A percentile compares a stretch with the other conserved stretches of the same genome.
Conservation (phyloP, 2,113 vertebrate species). For the Sakesphorus luctuosus region DNA sequence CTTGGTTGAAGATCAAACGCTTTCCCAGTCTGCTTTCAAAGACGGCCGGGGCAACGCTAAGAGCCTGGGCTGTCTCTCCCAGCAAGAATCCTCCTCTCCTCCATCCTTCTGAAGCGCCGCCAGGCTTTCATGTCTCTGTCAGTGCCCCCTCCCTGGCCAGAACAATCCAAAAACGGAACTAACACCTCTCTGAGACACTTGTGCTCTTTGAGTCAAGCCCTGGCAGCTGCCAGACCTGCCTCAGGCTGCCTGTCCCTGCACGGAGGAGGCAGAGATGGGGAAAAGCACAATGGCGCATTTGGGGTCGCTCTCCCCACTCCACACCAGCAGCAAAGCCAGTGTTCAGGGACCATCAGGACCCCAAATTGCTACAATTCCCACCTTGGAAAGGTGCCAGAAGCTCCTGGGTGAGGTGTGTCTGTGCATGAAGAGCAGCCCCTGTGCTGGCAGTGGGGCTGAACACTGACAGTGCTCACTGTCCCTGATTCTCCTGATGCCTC, state of each 20-base stretch:
- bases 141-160: neutral
- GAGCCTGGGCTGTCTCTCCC: slow-evolving; percentile 20
- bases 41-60: neutral
- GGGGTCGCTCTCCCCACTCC: accelerated
- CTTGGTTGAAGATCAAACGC: neutral
- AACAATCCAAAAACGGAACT: neutral
- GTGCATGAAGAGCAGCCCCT: neutral
- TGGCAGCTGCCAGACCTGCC: neutral
- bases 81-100: neutral
- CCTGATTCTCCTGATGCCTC: neutral
- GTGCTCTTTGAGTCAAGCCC: neutral
- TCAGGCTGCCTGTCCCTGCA: neutral
- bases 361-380: accelerated
- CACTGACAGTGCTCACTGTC: neutral
- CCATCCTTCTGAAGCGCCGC: neutral
- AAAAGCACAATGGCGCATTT: accelerated
- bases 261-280: neutral
- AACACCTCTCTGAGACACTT: neutral
- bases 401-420: neutral
- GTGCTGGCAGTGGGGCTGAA: neutral
- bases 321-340: neutral
- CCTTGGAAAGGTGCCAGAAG: accelerated
- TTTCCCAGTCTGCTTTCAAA: neutral
- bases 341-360: accelerated
- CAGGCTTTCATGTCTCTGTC: neutral